These are phyloP conservation scores for Microctenopoma stevenorrisi DNA, from an alignment of 2,797 vertebrate species.

Conservation along the genomic window DNA sequence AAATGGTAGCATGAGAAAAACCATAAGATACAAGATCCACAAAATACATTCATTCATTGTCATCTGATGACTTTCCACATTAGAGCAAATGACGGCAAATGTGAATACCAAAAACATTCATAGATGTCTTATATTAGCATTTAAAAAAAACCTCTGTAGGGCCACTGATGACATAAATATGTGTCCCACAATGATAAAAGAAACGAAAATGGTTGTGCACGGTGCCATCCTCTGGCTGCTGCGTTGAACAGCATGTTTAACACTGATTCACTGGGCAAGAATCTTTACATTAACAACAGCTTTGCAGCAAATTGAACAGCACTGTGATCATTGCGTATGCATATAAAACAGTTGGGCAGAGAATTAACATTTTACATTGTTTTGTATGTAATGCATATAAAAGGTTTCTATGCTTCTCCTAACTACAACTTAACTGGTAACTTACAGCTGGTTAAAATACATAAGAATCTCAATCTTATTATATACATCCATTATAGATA, in stretches of 20 bases:
- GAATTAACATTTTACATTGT: neutral
- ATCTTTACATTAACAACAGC: no score
- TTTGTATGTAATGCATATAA: neutral
- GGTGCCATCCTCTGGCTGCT: constrained; percentile 53
- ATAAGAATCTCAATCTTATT: no score
- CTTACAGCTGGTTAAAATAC: no score
- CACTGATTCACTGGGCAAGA: no score
- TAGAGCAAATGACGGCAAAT: neutral
- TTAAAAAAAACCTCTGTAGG: neutral
- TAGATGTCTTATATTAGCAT: neutral
- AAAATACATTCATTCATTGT: no score
- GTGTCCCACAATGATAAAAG: neutral
- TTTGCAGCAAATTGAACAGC: no score
- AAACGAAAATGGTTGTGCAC: constrained; percentile 40
- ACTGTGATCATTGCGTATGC: neutral
- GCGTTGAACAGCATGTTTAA: constrained; percentile 16
- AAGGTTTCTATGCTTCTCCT: no score
- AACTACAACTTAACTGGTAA: no score
- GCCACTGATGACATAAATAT: neutral
- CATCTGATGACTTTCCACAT: neutral
- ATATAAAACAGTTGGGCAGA: neutral
- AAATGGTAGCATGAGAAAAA: neutral
- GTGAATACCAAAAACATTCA: neutral
- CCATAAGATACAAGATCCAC: neutral
- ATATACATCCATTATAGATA: no score